Conservation (phyloP, 2,113 vertebrate species). For the Pangasianodon hypophthalmus region DNA sequence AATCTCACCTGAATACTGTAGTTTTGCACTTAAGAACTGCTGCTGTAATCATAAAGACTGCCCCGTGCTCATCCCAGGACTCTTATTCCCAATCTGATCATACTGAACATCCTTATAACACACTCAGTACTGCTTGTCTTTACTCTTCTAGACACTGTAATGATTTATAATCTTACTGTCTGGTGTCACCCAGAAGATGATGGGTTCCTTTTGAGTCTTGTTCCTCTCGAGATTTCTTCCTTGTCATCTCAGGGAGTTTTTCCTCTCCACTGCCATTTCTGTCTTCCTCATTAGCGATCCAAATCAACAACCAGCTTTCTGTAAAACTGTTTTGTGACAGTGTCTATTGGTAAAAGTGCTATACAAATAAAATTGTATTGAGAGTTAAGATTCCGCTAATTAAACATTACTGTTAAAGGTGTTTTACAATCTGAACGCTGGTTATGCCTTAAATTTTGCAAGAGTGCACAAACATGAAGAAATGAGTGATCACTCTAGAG, state of each 20-base stretch:
- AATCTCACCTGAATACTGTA: background rate
- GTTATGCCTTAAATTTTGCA: background rate
- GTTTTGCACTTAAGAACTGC: background rate
- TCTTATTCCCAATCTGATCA: background rate
- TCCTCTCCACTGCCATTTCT: background rate
- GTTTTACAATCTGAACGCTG: background rate
- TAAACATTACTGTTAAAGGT: background rate
- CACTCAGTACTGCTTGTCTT: background rate
- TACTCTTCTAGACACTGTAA: background rate
- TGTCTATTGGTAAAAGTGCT: background rate
- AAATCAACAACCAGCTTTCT: background rate
- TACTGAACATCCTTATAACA: background rate
- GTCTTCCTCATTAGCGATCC: background rate
- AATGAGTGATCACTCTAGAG: background rate
- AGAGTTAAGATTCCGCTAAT: constrained; percentile 12
- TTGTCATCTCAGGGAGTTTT: constrained; percentile 1
- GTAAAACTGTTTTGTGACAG: background rate
- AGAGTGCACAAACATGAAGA: background rate
- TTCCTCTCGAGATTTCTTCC: background rate
- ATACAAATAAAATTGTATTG: background rate
- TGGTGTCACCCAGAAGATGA: background rate
- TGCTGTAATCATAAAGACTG: background rate
- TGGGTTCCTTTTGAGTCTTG: background rate
- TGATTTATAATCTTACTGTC: background rate
- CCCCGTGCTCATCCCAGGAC: background rate